A percentile compares a stretch with the other conserved stretches of the same genome.
Conservation (phyloP, 2,113 vertebrate genomes). For the Pungitius pungitius region DNA sequence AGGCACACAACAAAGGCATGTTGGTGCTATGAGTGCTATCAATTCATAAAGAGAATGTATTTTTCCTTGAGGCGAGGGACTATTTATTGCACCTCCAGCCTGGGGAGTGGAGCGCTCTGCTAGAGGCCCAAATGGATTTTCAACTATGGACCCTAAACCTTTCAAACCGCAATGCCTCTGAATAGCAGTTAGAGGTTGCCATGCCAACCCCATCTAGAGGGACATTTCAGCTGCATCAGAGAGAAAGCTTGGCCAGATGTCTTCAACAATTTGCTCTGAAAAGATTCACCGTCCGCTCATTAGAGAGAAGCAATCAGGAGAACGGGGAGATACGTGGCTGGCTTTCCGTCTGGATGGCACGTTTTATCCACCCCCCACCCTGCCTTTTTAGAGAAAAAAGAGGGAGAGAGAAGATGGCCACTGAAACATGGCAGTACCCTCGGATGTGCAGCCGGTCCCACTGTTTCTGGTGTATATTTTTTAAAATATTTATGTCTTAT, state of each 20-base stretch:
- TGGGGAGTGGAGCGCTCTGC: constrained; percentile 80
- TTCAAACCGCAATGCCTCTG: constrained; percentile 91
- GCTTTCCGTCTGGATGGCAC: constrained; percentile 66
- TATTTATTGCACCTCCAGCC: constrained; percentile 82
- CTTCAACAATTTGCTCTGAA: constrained; percentile 99
- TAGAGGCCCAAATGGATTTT: constrained; percentile 98
- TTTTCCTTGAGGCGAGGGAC: constrained; percentile 70
- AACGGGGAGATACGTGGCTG: constrained; percentile 79
- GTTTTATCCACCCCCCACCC: constrained; percentile 9
- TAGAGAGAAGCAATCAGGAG: constrained; percentile 92
- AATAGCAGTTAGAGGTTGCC: constrained; percentile 98
- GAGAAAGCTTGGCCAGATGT: constrained; percentile 98
- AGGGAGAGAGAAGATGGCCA: constrained; percentile 41
- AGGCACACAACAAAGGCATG: constrained; percentile 62
- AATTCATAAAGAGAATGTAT: constrained; percentile 80
- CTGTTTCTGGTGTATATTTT: constrained; percentile 82
- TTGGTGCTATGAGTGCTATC: constrained; percentile 75
- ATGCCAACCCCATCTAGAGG: constrained; percentile 96
- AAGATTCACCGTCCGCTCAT: constrained; percentile 91
- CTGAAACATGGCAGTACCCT: constrained; percentile 45
- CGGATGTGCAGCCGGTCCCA: constrained; percentile 57
- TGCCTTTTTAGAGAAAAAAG: constrained; percentile 2
- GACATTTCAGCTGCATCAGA: constrained; percentile 89
- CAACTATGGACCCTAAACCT: constrained; percentile 94
- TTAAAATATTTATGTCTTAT: constrained; percentile 94